Conservation (phyloP, 92 coral and sea anemone species). For the Desmophyllum pertusum region DNA sequence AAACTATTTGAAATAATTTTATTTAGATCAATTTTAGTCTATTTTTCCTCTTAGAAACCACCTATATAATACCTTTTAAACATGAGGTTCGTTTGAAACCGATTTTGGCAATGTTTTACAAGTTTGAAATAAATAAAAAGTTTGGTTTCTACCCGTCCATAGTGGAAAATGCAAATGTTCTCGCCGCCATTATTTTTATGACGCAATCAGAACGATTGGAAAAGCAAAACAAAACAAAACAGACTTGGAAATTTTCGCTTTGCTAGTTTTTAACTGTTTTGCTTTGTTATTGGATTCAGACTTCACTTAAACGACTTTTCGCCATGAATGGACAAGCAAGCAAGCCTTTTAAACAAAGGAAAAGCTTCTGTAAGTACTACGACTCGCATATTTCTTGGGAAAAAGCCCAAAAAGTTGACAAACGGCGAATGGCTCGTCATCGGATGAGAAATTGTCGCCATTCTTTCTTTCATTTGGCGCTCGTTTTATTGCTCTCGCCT, state of each 20-base stretch:
- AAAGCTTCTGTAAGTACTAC: slow-evolving; percentile 88
- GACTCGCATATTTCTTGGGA: background rate
- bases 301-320: background rate
- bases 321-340: slow-evolving; percentile 71
- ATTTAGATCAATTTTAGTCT: no score
- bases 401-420: background rate
- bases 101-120: background rate
- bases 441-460: background rate
- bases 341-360: slow-evolving; percentile 88
- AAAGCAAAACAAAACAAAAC: slow-evolving; percentile 28
- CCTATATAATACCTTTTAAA: background rate
- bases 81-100: background rate
- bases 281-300: background rate
- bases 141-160: background rate
- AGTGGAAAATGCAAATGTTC: no score
- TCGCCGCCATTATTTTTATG: slow-evolving; percentile 37
- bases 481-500: background rate
- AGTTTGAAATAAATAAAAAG: background rate
- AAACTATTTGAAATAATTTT: background rate
- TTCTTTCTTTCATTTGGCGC: background rate
- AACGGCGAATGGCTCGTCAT: slow-evolving; percentile 1
- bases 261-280: slow-evolving; percentile 3
- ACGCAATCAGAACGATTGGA: slow-evolving; percentile 37
- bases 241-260: background rate
- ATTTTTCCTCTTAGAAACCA: background rate